Percentiles rank a stretch among this genome's conserved stretches.
Evolutionary conservation across 2,888 invertebrate genomes (phyloP).

Genomic region (Achlya flavicornis): DNA sequence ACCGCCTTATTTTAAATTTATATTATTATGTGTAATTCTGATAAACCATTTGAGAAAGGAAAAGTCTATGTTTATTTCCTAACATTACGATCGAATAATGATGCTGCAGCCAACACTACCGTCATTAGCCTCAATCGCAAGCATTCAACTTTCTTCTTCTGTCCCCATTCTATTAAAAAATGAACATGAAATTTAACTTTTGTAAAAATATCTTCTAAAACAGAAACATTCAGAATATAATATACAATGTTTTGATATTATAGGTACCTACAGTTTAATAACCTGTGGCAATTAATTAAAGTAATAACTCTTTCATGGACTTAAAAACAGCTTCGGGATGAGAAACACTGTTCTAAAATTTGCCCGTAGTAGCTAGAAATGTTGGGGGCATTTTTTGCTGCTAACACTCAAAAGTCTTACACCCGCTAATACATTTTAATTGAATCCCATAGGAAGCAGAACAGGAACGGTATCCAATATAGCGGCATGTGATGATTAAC

Average conservation of each 20-base stretch:
- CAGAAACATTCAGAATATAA: too few relatives aligned
- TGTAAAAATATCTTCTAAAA: too few relatives aligned
- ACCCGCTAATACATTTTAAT: conserved; percentile 21
- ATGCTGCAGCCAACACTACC: neutral
- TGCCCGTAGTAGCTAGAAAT: neutral
- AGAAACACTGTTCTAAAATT: neutral
- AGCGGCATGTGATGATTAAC: conserved; percentile 17
- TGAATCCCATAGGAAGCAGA: conserved; percentile 13
- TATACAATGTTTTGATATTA: too few relatives aligned
- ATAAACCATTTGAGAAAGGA: neutral
- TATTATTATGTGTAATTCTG: neutral
- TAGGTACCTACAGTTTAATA: too few relatives aligned
- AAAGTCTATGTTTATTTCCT: neutral
- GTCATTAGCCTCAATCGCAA: neutral
- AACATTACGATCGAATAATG: neutral
- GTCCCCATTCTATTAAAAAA: neutral
- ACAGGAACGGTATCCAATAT: conserved; percentile 13
- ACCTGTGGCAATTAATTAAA: too few relatives aligned
- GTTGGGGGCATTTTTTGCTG: neutral
- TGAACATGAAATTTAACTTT: neutral
- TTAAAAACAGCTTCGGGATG: neutral
- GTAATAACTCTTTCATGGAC: too few relatives aligned
- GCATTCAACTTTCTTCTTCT: neutral
- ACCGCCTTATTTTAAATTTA: neutral
- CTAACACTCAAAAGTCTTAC: neutral